Conservation (phyloP, 2,797 vertebrate genomes). For the Sciurus vulgaris region DNA sequence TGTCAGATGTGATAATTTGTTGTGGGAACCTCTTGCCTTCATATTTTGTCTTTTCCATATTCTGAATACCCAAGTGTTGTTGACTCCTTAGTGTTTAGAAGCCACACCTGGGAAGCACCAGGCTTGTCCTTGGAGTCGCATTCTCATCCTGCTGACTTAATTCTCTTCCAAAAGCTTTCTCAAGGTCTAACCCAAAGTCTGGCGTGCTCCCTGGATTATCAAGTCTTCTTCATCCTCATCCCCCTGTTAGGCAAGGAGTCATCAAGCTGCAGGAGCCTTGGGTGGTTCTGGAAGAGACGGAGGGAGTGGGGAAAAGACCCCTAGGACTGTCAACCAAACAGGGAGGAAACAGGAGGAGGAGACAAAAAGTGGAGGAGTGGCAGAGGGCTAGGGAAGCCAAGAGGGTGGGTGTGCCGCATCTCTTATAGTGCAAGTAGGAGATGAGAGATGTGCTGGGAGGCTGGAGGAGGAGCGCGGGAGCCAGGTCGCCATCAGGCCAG, state of each 20-base stretch:
- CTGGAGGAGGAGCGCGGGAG: background rate
- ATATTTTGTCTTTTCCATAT: background rate
- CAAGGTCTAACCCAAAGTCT: background rate
- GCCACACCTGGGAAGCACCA: background rate
- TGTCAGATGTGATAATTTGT: background rate
- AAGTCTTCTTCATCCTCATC: background rate
- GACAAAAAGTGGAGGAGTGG: background rate
- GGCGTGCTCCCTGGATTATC: background rate
- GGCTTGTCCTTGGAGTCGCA: background rate
- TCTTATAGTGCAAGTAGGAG: background rate
- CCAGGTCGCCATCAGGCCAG: background rate
- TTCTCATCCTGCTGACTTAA: background rate
- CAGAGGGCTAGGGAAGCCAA: background rate
- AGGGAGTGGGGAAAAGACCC: background rate
- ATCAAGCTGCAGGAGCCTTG: background rate
- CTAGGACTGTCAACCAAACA: background rate
- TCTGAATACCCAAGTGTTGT: background rate
- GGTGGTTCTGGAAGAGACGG: background rate
- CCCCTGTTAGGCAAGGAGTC: background rate
- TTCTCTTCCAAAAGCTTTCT: background rate
- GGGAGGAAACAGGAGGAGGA: background rate
- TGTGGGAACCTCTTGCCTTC: slow-evolving; percentile 10
- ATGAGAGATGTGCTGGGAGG: background rate
- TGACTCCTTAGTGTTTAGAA: background rate
- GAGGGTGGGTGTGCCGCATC: background rate